Conservation (phyloP, 2,888 invertebrate species). For the Sipunculus nudus region DNA sequence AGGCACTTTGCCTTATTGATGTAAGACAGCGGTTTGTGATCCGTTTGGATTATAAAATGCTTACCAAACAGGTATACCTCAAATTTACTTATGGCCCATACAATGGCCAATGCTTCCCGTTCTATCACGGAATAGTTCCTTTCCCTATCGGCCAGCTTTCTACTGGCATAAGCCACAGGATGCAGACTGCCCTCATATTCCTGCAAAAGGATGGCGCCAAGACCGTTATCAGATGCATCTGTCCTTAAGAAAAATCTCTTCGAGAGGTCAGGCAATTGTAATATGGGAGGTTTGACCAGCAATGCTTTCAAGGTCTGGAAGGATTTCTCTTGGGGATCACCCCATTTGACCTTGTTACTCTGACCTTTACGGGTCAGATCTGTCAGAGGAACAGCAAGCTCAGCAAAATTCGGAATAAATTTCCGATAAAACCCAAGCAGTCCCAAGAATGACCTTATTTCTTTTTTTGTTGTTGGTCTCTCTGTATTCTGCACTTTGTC, state of each 20-base stretch:
- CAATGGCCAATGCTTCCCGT: slow-evolving; percentile 34
- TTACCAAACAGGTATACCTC: not conserved
- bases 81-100: slow-evolving; percentile 17
- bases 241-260: slow-evolving; percentile 29
- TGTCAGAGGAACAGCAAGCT: slow-evolving; percentile 34
- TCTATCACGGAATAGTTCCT: slow-evolving; percentile 35
- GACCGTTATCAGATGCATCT: slow-evolving; percentile 39
- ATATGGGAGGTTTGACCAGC: slow-evolving; percentile 19
- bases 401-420: slow-evolving; percentile 18
- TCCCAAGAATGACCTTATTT: slow-evolving; percentile 14
- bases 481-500: slow-evolving; percentile 1
- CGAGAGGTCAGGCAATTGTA: slow-evolving; percentile 32
- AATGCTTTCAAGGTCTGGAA: slow-evolving; percentile 21
- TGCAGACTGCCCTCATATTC: slow-evolving; percentile 10
- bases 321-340: not conserved
- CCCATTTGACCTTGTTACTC: slow-evolving; percentile 28
- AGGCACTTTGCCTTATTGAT: not conserved
- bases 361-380: slow-evolving; percentile 25
- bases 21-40: slow-evolving; percentile 6
- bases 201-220: slow-evolving; percentile 42
- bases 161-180: slow-evolving; percentile 41
- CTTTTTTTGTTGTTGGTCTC: slow-evolving; percentile 9
- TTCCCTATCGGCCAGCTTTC: slow-evolving; percentile 35
- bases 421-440: slow-evolving; percentile 13
- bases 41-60: slow-evolving; percentile 7